Evolutionary conservation across 2,797 vertebrate genomes (phyloP), one percentile per base, ranked within the genome.

Genomic region (Acanthurus tractus): DNA sequence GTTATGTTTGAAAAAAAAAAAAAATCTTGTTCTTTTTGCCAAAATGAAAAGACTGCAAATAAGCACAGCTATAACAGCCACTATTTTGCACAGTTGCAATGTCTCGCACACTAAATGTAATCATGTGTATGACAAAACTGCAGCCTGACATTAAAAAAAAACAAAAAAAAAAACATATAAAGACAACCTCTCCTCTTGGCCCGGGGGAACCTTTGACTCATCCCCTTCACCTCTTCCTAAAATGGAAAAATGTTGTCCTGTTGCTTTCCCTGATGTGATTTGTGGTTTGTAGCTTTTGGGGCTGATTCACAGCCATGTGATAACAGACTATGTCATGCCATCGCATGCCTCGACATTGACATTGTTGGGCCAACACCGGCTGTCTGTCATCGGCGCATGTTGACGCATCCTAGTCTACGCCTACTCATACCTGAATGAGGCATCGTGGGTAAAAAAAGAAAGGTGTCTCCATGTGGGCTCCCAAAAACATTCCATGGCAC

Each of bases 281-380:
- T 88, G 83, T 76, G 74, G 77, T 63, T 52, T 82, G 85, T 80
- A 88, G 79, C 83, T 87, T 77, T 82, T 77, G 82, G 66, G 74
- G 53, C 65, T 89, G 89, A 89, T 87, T 91, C 92, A 91, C 83
- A 66, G 65, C 73, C 78, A 71, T 83, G 78, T 81, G 86, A 91
- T 90, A 90, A 91, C 82, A 91, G 79, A 78, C 56, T 23, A 44
- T 78, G 86, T 83, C 86, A 58, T 85, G 89, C 18, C 78, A 48
- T 70, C 55, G 82, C 90, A 83, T 88, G 89, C 82, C 69, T 89
- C 50, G 15, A 20, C 80, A 38, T 61, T 81, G 88, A 90, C 81
- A 74, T 40, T 63, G 52, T 23, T 12, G 40, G 55, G 36, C 75
- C 18, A 44, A 66, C 76, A 20, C 61, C 53, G 82, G 34, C 58